These are phyloP conservation scores for Pyrrhopygopsis socrates DNA, from an alignment of 2,888 invertebrate genomes.

Conservation along the genomic window DNA sequence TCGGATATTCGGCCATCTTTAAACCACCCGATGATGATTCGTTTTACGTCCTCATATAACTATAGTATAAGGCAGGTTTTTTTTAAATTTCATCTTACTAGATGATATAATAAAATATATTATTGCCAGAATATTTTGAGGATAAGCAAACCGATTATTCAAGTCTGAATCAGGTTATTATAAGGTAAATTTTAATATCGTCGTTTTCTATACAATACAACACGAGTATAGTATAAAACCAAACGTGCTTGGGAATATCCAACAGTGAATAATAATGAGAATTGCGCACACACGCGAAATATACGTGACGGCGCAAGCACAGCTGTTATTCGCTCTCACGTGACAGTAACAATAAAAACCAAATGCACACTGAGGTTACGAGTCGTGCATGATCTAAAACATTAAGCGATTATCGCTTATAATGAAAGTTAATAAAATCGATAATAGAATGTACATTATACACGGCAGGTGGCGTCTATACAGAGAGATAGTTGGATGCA, in stretches of 20 bases:
- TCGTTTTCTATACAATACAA: too few relatives aligned
- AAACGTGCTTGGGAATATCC: conserved; percentile 20
- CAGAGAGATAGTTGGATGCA: neutral
- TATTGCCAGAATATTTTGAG: too few relatives aligned
- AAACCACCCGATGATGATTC: too few relatives aligned
- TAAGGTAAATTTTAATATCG: too few relatives aligned
- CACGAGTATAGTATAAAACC: neutral
- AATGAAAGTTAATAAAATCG: conserved; percentile 8
- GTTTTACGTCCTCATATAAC: too few relatives aligned
- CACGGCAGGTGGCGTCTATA: neutral
- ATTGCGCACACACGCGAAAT: conserved; percentile 81
- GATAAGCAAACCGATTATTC: too few relatives aligned
- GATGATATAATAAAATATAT: too few relatives aligned
- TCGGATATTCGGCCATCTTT: too few relatives aligned
- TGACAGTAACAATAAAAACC: conserved; percentile 82
- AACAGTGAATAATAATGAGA: conserved; percentile 9
- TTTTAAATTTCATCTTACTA: too few relatives aligned
- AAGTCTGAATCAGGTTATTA: too few relatives aligned
- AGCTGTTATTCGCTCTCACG: conserved; percentile 83
- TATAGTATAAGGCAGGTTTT: too few relatives aligned
- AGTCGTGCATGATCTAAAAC: conserved; percentile 51
- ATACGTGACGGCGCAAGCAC: conserved; percentile 43
- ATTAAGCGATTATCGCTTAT: conserved; percentile 74
- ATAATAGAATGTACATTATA: neutral
- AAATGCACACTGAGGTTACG: conserved; percentile 44